Base-by-base conservation (phyloP, 1,140 invertebrate genomes). In the Aphis gossypii region DNA sequence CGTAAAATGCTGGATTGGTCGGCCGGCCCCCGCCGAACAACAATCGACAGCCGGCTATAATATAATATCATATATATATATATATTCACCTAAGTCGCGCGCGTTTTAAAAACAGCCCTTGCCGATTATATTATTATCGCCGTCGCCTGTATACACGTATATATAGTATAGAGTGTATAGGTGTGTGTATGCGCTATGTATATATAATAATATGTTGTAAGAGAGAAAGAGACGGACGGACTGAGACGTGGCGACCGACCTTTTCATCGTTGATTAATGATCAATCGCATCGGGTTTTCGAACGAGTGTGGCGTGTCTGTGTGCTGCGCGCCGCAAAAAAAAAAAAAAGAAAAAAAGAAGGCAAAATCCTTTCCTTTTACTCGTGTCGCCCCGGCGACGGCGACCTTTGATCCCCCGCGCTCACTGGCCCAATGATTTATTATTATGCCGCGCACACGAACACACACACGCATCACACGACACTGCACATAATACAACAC, bases 211-310 rank as follows among this genome's bases (percentile, higher is more conserved):
- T 20, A 41, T 46, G 51, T 60, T 60, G 56, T 60, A 11, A 30
- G 56, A 60, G 56, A 60, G 56, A 60, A 60, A 60, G 56, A 60
- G 30, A 92, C 54, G 90, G 46, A 92, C 44, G 46, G 46, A 46
- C 35, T 56, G 76, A 92, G 91, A 92, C 68, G 76, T 35, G 87
- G 18, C 38, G 56, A 90, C n/a, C 68, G 82, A 84, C 48, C 91
- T 83, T 92, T 92, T 92, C 68, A 83, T 92, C 91, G 91, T 92
- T 92, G 91, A 92, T 92, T 92, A 92, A 92, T 92, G 91, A 84
- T 84, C 88, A 41, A 60, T 90, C 54, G 88, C 48, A 51, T 88
- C 35, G 88, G 91, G n/a, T 92, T 92, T 92, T 51, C n/a, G 44
- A 92, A 60, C 88, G 54, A 41, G 46, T 68, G 35, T 90, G 9